phyloP scores from a whole-genome alignment of 37 sponge, comb jelly and placozoan species.

The Chondrilla cf. caribensis region DNA sequence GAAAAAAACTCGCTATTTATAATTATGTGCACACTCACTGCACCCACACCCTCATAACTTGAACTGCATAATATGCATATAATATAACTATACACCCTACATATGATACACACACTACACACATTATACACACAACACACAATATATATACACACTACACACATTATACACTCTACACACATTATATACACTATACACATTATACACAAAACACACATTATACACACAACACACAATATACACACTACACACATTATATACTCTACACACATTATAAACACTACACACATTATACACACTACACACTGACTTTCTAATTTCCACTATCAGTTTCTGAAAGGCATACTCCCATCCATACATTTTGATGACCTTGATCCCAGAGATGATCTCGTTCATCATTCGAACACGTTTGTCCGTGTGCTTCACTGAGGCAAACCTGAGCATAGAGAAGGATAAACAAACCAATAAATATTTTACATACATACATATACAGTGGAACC shows the following conservation, averaged over 20 bases:
- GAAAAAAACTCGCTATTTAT: no score
- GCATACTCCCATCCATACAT: slow-evolving; percentile 93
- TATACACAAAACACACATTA: no score
- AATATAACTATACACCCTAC: neutral
- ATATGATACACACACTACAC: neutral
- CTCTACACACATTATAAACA: neutral
- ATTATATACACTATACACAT: no score
- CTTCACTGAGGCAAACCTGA: slow-evolving; percentile 49
- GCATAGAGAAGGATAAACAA: neutral
- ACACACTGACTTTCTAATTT: slow-evolving; percentile 60
- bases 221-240: no score
- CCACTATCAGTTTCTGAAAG: slow-evolving; percentile 38
- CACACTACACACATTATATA: no score
- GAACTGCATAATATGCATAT: neutral
- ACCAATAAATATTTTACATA: neutral
- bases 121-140: no score
- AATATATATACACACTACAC: no score
- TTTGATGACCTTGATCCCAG: slow-evolving; percentile 85
- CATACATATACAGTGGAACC: no score
- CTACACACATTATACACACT: neutral
- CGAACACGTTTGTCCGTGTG: slow-evolving; percentile 67
- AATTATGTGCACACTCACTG: neutral
- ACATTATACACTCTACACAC: no score
- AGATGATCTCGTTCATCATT: slow-evolving; percentile 82
- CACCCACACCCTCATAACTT: neutral